Evolutionary conservation across 2,113 vertebrate species (phyloP), one percentile per base, ranked within the genome.

Genomic region (Neolamprologus devosi): DNA sequence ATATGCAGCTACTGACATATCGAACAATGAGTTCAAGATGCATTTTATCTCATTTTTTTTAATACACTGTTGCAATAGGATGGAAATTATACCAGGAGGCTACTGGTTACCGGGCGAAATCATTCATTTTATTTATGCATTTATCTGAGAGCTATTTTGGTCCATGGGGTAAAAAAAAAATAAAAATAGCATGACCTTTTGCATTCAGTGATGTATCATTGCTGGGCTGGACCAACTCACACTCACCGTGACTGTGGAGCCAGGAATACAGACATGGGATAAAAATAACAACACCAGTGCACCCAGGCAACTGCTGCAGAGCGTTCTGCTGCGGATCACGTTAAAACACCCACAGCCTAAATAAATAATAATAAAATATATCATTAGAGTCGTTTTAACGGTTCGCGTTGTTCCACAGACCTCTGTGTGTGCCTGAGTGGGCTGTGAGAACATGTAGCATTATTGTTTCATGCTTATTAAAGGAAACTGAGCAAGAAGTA

Each of bases 131-230:
- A 75, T 75, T 78, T 33, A 51, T 21, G 2, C 63, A 81, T 88
- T 88, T 82, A 68, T 75, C 14, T 10, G 21, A 53, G 28, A 83
- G 35, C n/a, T 86, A 83, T 88, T 91, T 70, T 40, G 60, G 79
- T 68, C 35, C 65, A 40, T 80, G 51, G 54, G 51, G 57, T 47
- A 82, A 86, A 84, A 63, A 63, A 51, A 45, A 73, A 33, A 60
- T 33, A 70, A 70, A 94, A 93, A 94, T 90, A 92, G 26, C 42
- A 2, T 90, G 90, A 90, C 92, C 91, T 94, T 95, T 95, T 73
- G 83, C 2, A 35, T 80, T 81, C 26, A 10, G 30, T 58, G 90
- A 91, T 85, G 90, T 94, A 90, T 94, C 91, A 90, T 57, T 81
- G 73, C 53, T 33, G 37, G 51, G 89, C 45, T 33, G 42, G 82